Base-by-base conservation (phyloP, 2,113 vertebrate genomes). In the Trogon surrucura region DNA sequence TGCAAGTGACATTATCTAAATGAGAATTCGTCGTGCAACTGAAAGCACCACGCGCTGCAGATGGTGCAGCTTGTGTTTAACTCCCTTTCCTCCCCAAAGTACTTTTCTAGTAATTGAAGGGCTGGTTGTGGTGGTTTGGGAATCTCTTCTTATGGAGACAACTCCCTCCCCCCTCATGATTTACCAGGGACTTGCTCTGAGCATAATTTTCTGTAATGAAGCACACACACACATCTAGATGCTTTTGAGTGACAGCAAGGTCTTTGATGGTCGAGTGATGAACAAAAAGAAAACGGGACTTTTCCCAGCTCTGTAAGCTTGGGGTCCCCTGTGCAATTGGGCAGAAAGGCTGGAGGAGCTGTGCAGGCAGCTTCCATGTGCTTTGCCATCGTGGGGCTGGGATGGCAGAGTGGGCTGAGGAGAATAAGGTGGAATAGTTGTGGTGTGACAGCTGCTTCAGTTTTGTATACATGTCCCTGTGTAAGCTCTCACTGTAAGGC, bases 21-120 rank as follows among this genome's bases (percentile, higher is more conserved):
- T 3, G 61, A 78, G 77, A 30, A 22, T 12, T 7, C 4, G 4
- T 10, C 1, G 2, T 0, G 3, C 14, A 11, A 10, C n/a, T 12
- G 64, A 62, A 45, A 81, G 80, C 20, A 6, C 1, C 4, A 34
- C 29, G 27, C 1, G 0, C 14, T 26, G 2, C 2, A 0, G 12
- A 1, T 25, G 47, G 20, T 41, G 22, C 47, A 56, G 45, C 50
- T 50, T 54, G 41, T 41, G 53, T 51, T 51, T n/a, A 32, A 61
- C 26, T 73, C 44, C 0, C 0, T 20, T 53, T 89, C 56, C 15
- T 51, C 41, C 56, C 38, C 41, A 18, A 2, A 83, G 11, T 23
- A 8, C 30, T 51, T 21, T 12, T 36, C 5, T 13, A 53, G 30
- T 50, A n/a, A 48, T 8, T 29, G 27, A 34, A 38, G 58, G 32